These are phyloP conservation scores for Caenorhabditis becei DNA, from an alignment of 2,888 invertebrate genomes.

Conservation along the genomic window DNA sequence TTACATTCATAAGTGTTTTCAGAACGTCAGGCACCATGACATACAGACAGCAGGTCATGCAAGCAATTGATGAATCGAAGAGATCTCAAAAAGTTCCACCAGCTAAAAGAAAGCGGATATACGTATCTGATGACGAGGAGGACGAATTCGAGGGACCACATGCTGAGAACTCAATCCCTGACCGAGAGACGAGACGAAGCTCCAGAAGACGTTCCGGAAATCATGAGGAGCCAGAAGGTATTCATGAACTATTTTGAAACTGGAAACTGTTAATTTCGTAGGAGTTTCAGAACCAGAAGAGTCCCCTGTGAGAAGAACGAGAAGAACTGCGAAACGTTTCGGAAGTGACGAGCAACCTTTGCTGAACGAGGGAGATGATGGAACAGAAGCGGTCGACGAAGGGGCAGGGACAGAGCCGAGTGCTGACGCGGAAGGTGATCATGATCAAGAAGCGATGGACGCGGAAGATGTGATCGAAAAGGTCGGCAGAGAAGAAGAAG, in stretches of 20 bases:
- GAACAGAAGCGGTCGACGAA: conserved; percentile 13
- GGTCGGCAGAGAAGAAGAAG: conserved; percentile 45
- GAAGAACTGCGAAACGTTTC: conserved; percentile 1
- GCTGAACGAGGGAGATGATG: conserved; percentile 13
- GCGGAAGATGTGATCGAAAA: conserved; percentile 41
- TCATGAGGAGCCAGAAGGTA: conserved; percentile 37
- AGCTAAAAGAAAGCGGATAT: conserved; percentile 48
- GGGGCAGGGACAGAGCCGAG: conserved; percentile 10
- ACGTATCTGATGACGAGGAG: conserved; percentile 51
- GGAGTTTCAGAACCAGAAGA: conserved; percentile 39
- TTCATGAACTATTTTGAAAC: not conserved
- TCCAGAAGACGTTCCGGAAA: conserved; percentile 28
- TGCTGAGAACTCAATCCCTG: conserved; percentile 19
- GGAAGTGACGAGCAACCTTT: conserved; percentile 31
- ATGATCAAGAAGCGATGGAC: conserved; percentile 39
- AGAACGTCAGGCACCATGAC: conserved; percentile 39
- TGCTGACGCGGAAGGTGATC: conserved; percentile 28
- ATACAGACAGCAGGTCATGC: conserved; percentile 42
- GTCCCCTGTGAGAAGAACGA: conserved; percentile 38
- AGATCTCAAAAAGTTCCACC: conserved; percentile 29
- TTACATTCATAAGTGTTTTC: not conserved
- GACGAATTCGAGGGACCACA: conserved; percentile 27
- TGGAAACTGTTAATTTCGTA: not conserved
- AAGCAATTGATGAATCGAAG: conserved; percentile 49
- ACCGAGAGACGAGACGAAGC: conserved; percentile 22